A percentile compares a stretch with the other conserved stretches of the same genome.
Evolutionary conservation across 1,140 invertebrate genomes (phyloP).

Genomic region (Mylabris phalerata): DNA sequence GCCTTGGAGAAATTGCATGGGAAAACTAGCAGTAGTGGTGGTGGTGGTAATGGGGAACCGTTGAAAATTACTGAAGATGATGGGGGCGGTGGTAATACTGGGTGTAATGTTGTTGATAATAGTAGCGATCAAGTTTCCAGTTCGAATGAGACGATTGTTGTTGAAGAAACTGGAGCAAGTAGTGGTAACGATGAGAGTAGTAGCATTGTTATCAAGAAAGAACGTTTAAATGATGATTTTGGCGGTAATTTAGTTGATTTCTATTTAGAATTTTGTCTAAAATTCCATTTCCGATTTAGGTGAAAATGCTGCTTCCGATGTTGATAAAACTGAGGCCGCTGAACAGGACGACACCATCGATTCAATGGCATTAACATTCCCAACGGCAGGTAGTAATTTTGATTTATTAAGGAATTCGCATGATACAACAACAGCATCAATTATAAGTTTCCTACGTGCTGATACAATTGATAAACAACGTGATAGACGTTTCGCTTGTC

Average conservation of each 20-base stretch:
- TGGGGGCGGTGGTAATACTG: neutral
- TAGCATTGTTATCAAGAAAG: slow-evolving; percentile 26
- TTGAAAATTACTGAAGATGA: neutral
- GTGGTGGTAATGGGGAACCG: slow-evolving; percentile 2
- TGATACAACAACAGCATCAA: slow-evolving; percentile 54
- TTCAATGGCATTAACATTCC: slow-evolving; percentile 47
- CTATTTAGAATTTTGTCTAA: neutral
- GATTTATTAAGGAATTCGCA: slow-evolving; percentile 42
- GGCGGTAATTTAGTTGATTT: slow-evolving; percentile 11
- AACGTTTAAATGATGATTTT: slow-evolving; percentile 24
- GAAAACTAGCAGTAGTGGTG: slow-evolving; percentile 42
- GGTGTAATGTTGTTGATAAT: slow-evolving; percentile 19
- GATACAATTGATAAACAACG: slow-evolving; percentile 58
- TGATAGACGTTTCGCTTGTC: slow-evolving; percentile 68
- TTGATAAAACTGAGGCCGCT: slow-evolving; percentile 35
- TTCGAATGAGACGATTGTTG: slow-evolving; percentile 36
- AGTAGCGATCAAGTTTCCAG: slow-evolving; percentile 40
- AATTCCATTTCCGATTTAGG: slow-evolving; percentile 5
- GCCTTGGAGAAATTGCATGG: slow-evolving; percentile 71
- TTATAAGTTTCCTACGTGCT: slow-evolving; percentile 55
- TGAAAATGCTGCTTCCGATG: slow-evolving; percentile 33
- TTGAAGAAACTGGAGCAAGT: slow-evolving; percentile 16
- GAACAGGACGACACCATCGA: slow-evolving; percentile 65
- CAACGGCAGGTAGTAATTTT: slow-evolving; percentile 28
- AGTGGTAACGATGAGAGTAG: slow-evolving; percentile 14